phyloP scores from a whole-genome alignment of 2,113 vertebrate species.

The Myocastor coypus region DNA sequence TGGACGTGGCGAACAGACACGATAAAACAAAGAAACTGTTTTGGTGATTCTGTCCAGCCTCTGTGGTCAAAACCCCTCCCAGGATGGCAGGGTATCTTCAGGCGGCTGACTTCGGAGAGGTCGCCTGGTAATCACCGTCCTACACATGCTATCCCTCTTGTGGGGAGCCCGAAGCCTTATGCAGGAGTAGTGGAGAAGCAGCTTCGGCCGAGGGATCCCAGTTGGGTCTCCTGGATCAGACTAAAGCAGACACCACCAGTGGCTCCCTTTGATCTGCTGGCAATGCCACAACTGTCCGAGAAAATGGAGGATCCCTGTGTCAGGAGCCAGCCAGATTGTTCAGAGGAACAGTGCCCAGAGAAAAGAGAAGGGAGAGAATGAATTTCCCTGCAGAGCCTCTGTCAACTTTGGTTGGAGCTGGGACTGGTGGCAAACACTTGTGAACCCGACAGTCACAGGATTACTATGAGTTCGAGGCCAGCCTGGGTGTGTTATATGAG shows the following conservation, averaged over 20 bases:
- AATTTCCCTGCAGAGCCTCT: neutral
- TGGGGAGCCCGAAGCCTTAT: neutral
- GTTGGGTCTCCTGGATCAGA: too few relatives aligned
- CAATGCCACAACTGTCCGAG: too few relatives aligned
- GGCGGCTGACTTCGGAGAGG: neutral
- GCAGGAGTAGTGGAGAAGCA: neutral
- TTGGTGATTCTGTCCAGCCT: constrained; percentile 22
- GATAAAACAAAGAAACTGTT: constrained; percentile 63
- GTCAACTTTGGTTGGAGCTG: neutral
- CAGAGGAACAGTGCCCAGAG: neutral
- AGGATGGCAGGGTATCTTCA: neutral
- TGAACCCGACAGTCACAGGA: too few relatives aligned
- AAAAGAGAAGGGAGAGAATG: neutral
- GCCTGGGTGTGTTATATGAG: neutral
- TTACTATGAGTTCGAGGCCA: too few relatives aligned
- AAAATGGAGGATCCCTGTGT: too few relatives aligned
- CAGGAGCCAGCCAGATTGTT: neutral
- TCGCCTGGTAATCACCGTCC: neutral
- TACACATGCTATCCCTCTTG: fast-evolving
- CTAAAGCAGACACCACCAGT: too few relatives aligned
- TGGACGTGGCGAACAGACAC: constrained; percentile 82
- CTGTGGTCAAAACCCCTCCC: neutral
- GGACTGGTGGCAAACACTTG: neutral
- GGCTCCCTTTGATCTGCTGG: neutral
- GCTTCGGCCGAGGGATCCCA: too few relatives aligned